Percentiles rank a stretch among this genome's conserved stretches.
Evolutionary conservation across 2,797 vertebrate genomes (phyloP).

Genomic region (Gymnodraco acuticeps): DNA sequence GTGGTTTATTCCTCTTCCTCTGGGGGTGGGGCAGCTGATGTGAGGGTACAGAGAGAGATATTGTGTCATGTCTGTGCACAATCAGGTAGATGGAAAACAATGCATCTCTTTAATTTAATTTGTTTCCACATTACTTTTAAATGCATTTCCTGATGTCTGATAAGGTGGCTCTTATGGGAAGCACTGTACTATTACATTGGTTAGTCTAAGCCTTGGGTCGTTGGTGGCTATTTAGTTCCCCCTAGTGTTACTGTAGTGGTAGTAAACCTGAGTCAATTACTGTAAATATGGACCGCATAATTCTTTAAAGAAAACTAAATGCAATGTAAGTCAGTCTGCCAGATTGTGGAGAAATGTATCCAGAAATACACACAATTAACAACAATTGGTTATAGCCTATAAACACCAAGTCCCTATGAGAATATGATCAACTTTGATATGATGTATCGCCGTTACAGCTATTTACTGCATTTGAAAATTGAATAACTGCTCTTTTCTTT

Average conservation of each 20-base stretch:
- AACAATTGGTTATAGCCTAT: background rate
- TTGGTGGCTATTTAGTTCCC: slow-evolving; percentile 53
- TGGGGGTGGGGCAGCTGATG: slow-evolving; percentile 7
- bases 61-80: slow-evolving; percentile 34
- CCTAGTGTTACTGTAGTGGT: slow-evolving; percentile 63
- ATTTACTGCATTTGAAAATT: background rate
- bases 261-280: background rate
- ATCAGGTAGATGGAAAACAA: slow-evolving; percentile 41
- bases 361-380: background rate
- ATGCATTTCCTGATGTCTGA: background rate
- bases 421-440: background rate
- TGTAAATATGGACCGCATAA: background rate
- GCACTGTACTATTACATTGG: background rate
- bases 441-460: background rate
- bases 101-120: background rate
- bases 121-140: background rate
- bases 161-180: background rate
- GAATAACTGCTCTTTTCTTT: background rate
- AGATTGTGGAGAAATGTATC: background rate
- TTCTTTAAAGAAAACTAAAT: too few relatives aligned
- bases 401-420: background rate
- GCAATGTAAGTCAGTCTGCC: background rate
- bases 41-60: slow-evolving; percentile 7
- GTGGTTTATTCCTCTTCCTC: slow-evolving; percentile 30
- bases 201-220: background rate